Base-by-base conservation (phyloP, 2,888 invertebrate species). In the Coenonympha glycerion region DNA sequence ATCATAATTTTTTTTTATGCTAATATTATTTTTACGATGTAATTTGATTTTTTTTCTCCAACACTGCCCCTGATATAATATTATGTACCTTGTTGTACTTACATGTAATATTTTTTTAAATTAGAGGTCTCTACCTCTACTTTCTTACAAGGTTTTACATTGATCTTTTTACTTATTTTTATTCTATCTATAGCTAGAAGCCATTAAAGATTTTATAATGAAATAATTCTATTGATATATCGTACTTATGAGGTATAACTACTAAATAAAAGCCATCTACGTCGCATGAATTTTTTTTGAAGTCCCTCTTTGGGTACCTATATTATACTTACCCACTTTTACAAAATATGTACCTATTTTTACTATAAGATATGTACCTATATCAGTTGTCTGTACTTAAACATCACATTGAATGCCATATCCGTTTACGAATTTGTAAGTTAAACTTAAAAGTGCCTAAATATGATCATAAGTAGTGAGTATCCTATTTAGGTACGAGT, bases 11-110 rank as follows among this genome's bases (percentile, higher is more conserved):
- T 44, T 36, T 33, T 40, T 45, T 34, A 40, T 45, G 18, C 24
- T 39, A 15, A 26, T 40, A n/a, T n/a, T n/a, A n/a, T 40, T 31
- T n/a, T n/a, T n/a, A n/a, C n/a, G n/a, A 21, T 21, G 24, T 26
- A 31, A 16, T 34, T 45, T 9, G 1, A 22, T n/a, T n/a, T n/a
- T n/a, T n/a, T n/a, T n/a, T n/a, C 19, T 13, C 2, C 26, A 28
- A 57, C 56, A 59, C 57, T 61, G 60, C 61, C 58, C 36, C 30
- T 31, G 26, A 24, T 53, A n/a, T n/a, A n/a, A n/a, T n/a, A n/a
- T 45, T 52, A 30, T 30, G 28, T 16, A 45, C 2, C 46, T 41
- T 47, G 40, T 21, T 15, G 36, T 21, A 11, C 11, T 36, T 21
- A 6, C 19, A 22, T 3, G 34, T 34, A 3, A n/a, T n/a, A n/a